These are phyloP conservation scores for Forbesichthys agassizii DNA, from an alignment of 2,113 vertebrate species.

Conservation along the genomic window DNA sequence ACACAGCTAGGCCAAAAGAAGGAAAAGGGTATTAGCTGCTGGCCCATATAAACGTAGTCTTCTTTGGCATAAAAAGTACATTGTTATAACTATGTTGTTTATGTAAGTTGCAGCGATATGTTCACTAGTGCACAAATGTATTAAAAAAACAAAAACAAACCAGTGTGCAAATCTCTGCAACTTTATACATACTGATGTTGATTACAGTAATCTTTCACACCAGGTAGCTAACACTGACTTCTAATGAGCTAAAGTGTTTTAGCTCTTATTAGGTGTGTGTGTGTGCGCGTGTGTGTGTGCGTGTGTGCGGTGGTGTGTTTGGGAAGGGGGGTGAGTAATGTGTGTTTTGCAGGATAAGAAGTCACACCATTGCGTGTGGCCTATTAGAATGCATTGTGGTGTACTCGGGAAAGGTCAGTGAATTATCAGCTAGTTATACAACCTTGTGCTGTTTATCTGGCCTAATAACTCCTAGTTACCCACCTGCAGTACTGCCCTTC, in stretches of 20 bases:
- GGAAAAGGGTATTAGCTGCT: background rate
- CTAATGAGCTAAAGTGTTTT: conserved; percentile 32
- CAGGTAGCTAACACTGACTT: background rate
- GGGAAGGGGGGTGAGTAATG: conserved; percentile 1
- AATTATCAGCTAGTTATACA: conserved; percentile 70
- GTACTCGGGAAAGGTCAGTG: conserved; percentile 69
- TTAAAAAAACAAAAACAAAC: too few relatives aligned
- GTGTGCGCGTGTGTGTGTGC: background rate
- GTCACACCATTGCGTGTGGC: conserved; percentile 22
- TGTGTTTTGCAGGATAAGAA: conserved; percentile 31
- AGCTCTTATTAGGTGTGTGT: conserved; percentile 41
- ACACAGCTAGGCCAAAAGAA: conserved; percentile 7
- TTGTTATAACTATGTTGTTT: background rate
- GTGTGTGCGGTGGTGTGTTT: conserved; percentile 1
- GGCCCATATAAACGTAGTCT: background rate
- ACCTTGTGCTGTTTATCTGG: conserved; percentile 57
- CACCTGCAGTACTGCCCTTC: conserved; percentile 37
- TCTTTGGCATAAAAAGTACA: background rate
- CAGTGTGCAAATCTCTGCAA: too few relatives aligned
- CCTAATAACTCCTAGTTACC: conserved; percentile 52
- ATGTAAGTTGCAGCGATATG: background rate
- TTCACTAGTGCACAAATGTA: too few relatives aligned
- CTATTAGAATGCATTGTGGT: conserved; percentile 67
- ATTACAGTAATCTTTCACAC: too few relatives aligned
- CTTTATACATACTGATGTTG: too few relatives aligned